Conservation (phyloP, 2,888 invertebrate species). For the Cephalotes varians region DNA sequence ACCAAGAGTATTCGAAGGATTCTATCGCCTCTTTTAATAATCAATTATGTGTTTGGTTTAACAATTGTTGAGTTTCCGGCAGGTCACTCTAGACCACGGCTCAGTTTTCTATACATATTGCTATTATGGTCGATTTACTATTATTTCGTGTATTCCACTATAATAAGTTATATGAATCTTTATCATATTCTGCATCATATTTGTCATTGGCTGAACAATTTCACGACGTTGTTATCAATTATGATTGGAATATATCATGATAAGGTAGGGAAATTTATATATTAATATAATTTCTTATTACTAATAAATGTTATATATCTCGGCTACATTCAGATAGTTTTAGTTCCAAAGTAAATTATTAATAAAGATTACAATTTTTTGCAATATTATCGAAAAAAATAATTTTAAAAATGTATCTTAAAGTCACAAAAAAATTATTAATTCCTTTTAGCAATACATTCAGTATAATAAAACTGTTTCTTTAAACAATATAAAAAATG, state of each 20-base stretch:
- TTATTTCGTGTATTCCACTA: background rate
- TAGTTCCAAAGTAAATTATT: background rate
- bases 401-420: background rate
- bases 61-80: background rate
- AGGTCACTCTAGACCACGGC: background rate
- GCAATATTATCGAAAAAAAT: background rate
- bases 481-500: background rate
- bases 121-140: background rate
- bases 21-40: constrained; percentile 1
- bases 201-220: background rate
- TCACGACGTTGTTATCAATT: background rate
- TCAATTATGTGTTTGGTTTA: constrained; percentile 14
- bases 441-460: background rate
- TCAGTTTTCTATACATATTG: background rate
- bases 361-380: background rate
- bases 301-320: background rate
- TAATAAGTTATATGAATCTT: background rate
- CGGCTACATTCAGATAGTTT: background rate
- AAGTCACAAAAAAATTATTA: background rate
- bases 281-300: background rate
- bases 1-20: background rate
- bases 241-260: background rate
- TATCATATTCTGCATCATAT: background rate
- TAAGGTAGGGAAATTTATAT: constrained; percentile 12
- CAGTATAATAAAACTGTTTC: background rate